Evolutionary conservation across 2,797 vertebrate genomes (phyloP).

Genomic region (Sebastes steindachneri): DNA sequence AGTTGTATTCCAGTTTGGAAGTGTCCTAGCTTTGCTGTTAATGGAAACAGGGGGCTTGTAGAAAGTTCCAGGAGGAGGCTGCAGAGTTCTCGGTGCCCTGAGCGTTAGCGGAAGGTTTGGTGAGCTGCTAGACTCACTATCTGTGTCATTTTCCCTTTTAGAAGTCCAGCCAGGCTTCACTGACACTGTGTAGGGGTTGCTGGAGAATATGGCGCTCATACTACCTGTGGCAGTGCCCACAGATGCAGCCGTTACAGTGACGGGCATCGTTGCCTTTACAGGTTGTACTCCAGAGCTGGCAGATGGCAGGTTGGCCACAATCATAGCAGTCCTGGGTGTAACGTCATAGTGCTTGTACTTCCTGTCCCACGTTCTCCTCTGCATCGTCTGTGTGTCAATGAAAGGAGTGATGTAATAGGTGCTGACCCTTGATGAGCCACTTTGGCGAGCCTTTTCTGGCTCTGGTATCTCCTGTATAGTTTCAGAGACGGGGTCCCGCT

Average conservation of each 20-base stretch:
- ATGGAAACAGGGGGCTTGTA: slow-evolving; percentile 89
- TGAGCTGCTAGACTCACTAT: slow-evolving; percentile 69
- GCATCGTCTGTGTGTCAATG: slow-evolving; percentile 87
- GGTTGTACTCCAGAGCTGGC: slow-evolving; percentile 71
- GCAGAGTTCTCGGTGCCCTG: slow-evolving; percentile 89
- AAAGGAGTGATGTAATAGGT: slow-evolving; percentile 88
- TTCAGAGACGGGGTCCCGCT: slow-evolving; percentile 70
- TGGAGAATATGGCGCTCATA: slow-evolving; percentile 67
- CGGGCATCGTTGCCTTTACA: slow-evolving; percentile 45
- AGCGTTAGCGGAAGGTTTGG: slow-evolving; percentile 72
- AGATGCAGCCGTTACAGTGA: slow-evolving; percentile 36
- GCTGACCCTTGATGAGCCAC: slow-evolving; percentile 74
- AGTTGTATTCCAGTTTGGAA: slow-evolving; percentile 73
- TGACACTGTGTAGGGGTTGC: slow-evolving; percentile 72
- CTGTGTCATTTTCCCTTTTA: slow-evolving; percentile 73
- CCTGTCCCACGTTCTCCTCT: slow-evolving; percentile 89
- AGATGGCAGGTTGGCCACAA: slow-evolving; percentile 85
- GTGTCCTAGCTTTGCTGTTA: slow-evolving; percentile 71
- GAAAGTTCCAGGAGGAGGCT: slow-evolving; percentile 94
- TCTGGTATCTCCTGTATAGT: slow-evolving; percentile 87
- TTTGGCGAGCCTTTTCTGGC: slow-evolving; percentile 76
- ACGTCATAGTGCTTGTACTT: slow-evolving; percentile 91
- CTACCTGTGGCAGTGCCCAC: slow-evolving; percentile 3
- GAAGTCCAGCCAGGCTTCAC: slow-evolving; percentile 74
- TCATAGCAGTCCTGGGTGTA: slow-evolving; percentile 89